A percentile compares a stretch with the other conserved stretches of the same genome.
Evolutionary conservation across 1,140 invertebrate genomes (phyloP).

Genomic region (Delia radicum): DNA sequence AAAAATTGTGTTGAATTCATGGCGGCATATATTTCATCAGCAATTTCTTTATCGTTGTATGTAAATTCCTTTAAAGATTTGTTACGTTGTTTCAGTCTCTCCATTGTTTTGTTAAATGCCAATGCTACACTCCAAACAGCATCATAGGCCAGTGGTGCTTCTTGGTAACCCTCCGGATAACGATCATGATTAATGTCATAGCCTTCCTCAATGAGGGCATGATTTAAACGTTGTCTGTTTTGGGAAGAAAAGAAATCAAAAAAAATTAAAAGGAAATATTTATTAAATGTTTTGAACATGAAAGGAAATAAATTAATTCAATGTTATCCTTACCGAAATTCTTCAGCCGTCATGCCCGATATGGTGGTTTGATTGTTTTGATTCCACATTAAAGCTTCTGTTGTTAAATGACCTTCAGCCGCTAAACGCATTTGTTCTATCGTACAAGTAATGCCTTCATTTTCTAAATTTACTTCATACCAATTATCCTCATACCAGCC

Average conservation of each 20-base stretch:
- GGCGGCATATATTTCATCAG: constrained; percentile 92
- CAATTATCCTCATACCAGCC: constrained; percentile 99
- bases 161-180: constrained; percentile 93
- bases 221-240: constrained; percentile 78
- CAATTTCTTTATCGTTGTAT: constrained; percentile 94
- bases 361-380: constrained; percentile 88
- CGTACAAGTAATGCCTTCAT: constrained; percentile 90
- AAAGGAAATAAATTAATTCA: not conserved
- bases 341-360: constrained; percentile 85
- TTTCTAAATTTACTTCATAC: constrained; percentile 88
- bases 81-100: constrained; percentile 74
- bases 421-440: constrained; percentile 89
- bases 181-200: constrained; percentile 80
- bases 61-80: constrained; percentile 91
- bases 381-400: constrained; percentile 98
- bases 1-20: constrained; percentile 97
- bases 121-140: constrained; percentile 97
- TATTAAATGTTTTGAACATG: not conserved
- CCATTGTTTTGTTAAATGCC: constrained; percentile 96
- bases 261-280: not conserved
- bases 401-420: constrained; percentile 96
- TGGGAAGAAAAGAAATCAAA: not conserved
- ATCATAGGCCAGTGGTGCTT: constrained; percentile 97
- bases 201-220: constrained; percentile 72
- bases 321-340: constrained; percentile 61